A percentile compares a stretch with the other conserved stretches of the same genome.
These are phyloP conservation scores for Rhinoptilus africanus DNA, from an alignment of 2,113 vertebrate species.

Conservation along the genomic window DNA sequence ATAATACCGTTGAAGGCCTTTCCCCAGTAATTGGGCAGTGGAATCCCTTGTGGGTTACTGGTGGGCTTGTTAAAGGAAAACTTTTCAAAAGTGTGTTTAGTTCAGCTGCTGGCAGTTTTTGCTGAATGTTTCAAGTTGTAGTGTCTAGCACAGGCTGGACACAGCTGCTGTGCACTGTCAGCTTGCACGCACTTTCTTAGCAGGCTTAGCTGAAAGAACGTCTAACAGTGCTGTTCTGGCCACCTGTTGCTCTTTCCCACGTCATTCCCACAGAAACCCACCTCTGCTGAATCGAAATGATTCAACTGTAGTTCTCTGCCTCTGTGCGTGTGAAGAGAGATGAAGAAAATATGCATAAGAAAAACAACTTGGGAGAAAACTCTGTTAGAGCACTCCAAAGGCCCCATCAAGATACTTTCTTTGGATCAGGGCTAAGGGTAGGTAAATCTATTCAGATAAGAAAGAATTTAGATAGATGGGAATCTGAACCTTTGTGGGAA, in stretches of 20 bases:
- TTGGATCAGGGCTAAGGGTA: background rate
- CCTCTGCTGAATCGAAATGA: background rate
- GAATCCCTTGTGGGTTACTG: background rate
- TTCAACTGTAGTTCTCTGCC: background rate
- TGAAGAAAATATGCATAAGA: background rate
- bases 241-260: background rate
- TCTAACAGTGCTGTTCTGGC: background rate
- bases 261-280: conserved; percentile 6
- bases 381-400: background rate
- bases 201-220: conserved; percentile 23
- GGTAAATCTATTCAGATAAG: background rate
- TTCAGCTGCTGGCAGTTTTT: background rate
- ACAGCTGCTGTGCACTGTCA: conserved; percentile 11
- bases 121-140: background rate
- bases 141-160: background rate
- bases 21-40: background rate
- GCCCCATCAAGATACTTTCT: background rate
- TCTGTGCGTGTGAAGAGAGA: background rate
- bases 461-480: background rate
- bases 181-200: background rate
- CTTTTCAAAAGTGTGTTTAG: background rate
- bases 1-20: background rate
- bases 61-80: conserved; percentile 16
- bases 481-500: background rate
- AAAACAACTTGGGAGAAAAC: background rate